Evolutionary conservation across 35 echinoderm and acorn worm species (phyloP), one percentile per base, ranked within the genome.

Genomic region (Ophiothrix spiculata): DNA sequence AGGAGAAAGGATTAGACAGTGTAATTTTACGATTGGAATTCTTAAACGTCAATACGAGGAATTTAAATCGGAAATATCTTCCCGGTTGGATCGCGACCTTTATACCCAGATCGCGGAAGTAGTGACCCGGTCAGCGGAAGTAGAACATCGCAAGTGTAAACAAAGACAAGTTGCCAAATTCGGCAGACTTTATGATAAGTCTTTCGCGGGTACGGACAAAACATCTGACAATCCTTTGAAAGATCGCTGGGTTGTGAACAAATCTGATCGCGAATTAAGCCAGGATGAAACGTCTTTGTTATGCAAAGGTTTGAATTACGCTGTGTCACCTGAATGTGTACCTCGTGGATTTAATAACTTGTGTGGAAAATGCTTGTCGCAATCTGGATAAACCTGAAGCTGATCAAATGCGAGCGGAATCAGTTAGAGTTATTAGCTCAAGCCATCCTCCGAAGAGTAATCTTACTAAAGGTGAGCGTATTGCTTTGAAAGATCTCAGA

Each of bases 401-500:
- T 12, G 23, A 69, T 69, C 60, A 69, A 69, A 28, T 69, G 23
- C 17, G 60, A 25, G 60, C 60, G 17, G 60, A 69, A 25, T 69
- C 60, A 12, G 60, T 69, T 25, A 69, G 60, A 69, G 23, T 69
- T 69, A 69, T 69, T 25, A 25, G 60, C 6, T 69, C 60, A 2
- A 69, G 60, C 23, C 60, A 69, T 69, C 60, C 60, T 6, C 60
- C 60, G 1, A 69, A 69, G 60, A 69, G 60, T 69, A 69, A 69
- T 69, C 60, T 49, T 69, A 69, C 60, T 28, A 69, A 69, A 69
- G 60, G 60, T 69, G 4, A 69, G 60, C 60, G 60, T n/a, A 69
- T 12, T 69, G 60, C 60, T 25, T 69, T 69, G n/a, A 25, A 69
- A 69, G 17, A 15, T 69, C 16, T 25, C n/a, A n/a, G 23, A 25